Evolutionary conservation across 1,140 invertebrate species (phyloP).

Genomic region (Hirudo medicinalis): DNA sequence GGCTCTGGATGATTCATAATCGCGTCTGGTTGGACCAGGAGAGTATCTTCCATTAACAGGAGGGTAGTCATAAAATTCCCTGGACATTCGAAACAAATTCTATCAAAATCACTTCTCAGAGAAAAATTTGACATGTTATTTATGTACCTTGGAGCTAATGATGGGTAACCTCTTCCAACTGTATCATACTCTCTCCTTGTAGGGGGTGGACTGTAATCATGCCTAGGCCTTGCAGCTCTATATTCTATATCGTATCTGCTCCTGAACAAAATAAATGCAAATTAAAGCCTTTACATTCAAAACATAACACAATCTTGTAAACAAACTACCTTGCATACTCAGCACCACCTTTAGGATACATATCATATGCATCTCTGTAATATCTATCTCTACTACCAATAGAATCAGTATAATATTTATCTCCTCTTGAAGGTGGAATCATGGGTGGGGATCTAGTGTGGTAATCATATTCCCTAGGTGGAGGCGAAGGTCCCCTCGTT

Average conservation of each 20-base stretch:
- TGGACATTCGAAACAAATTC: not conserved
- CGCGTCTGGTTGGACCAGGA: not conserved
- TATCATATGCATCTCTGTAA: conserved; percentile 8
- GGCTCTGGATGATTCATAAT: not conserved
- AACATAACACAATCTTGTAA: not conserved
- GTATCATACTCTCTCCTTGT: conserved; percentile 3
- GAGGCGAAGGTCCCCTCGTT: not conserved
- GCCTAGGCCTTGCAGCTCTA: not conserved
- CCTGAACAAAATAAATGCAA: not conserved
- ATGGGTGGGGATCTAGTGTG: not conserved
- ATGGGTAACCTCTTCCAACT: not conserved
- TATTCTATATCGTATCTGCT: not conserved
- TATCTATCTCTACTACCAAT: conserved; percentile 1
- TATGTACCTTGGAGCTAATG: not conserved
- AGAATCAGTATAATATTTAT: conserved; percentile 2
- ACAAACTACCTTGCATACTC: not conserved
- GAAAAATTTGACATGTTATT: not conserved
- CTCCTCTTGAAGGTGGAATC: not conserved
- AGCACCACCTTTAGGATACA: conserved; percentile 2
- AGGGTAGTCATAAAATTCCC: conserved; percentile 10
- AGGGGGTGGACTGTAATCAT: not conserved
- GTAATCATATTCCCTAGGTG: conserved; percentile 5
- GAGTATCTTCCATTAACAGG: conserved; percentile 1
- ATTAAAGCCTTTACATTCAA: not conserved
- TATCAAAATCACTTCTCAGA: not conserved